These are phyloP conservation scores for Pollenia griseotomentosa DNA, from an alignment of 2,888 invertebrate species.

Conservation along the genomic window DNA sequence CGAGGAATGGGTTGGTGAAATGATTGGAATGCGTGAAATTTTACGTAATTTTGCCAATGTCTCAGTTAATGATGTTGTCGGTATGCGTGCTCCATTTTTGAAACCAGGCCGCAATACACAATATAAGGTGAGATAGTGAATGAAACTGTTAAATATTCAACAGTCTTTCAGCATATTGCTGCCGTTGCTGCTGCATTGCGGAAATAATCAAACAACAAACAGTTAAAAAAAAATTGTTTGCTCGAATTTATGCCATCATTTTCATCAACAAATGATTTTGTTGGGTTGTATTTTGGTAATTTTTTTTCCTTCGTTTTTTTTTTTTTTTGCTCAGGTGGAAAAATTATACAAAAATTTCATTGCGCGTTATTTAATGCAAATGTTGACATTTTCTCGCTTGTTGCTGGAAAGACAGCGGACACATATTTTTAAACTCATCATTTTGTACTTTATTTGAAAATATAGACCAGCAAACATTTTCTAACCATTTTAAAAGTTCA, in stretches of 20 bases:
- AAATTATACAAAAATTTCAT: background rate
- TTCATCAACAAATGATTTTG: conserved; percentile 33
- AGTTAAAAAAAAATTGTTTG: conserved; percentile 26
- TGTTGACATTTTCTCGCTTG: conserved; percentile 3
- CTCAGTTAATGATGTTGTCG: conserved; percentile 92
- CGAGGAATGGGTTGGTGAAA: conserved; percentile 97
- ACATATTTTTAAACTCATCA: conserved; percentile 15
- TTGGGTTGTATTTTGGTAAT: background rate
- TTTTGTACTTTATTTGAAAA: background rate
- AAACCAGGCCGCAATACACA: conserved; percentile 97
- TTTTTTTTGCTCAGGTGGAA: background rate
- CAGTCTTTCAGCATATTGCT: background rate
- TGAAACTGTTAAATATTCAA: conserved; percentile 39
- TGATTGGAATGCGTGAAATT: conserved; percentile 97
- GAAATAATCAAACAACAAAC: conserved; percentile 32
- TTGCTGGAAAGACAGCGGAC: background rate
- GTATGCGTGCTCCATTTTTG: conserved; percentile 94
- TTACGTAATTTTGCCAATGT: conserved; percentile 92
- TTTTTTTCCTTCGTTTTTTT: background rate
- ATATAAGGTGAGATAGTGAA: conserved; percentile 87
- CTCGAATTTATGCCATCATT: conserved; percentile 34
- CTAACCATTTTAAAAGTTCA: no score
- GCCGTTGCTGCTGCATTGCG: background rate
- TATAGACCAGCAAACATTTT: conserved; percentile 1
- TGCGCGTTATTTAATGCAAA: conserved; percentile 8